Conservation (phyloP, 1,140 invertebrate genomes). For the Wiebesia pumilae region DNA sequence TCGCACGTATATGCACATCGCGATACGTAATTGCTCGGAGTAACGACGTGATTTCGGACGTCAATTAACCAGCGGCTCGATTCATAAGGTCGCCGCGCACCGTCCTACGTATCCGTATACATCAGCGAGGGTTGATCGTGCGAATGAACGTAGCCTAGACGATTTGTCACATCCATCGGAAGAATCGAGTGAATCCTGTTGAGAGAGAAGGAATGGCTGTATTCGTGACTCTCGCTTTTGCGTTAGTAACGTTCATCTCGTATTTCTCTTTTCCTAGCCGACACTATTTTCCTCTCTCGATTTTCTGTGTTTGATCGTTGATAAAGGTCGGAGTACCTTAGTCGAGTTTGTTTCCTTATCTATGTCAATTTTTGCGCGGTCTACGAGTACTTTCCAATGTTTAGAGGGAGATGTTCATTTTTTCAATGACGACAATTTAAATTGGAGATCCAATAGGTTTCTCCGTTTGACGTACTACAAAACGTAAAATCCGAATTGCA, state of each 20-base stretch:
- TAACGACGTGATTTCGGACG: conserved; percentile 49
- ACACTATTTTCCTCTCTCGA: neutral
- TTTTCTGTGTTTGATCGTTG: neutral
- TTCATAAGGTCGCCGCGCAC: conserved; percentile 19
- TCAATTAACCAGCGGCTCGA: conserved; percentile 44
- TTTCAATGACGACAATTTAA: neutral
- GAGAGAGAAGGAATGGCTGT: neutral
- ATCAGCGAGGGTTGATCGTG: conserved; percentile 7
- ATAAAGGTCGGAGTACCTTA: neutral
- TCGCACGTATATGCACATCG: neutral
- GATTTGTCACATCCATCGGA: conserved; percentile 44
- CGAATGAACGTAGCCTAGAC: conserved; percentile 1
- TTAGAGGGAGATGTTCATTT: neutral
- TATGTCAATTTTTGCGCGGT: neutral
- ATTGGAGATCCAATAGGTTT: neutral
- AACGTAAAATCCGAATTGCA: neutral
- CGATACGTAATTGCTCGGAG: conserved; percentile 38
- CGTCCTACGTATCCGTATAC: conserved; percentile 11
- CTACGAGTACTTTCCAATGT: neutral
- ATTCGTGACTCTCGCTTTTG: conserved; percentile 39
- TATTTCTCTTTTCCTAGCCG: conserved; percentile 2
- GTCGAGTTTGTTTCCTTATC: neutral
- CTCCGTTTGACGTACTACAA: neutral
- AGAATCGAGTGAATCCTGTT: neutral
- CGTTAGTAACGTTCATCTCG: conserved; percentile 25